Evolutionary conservation across 2,888 invertebrate species (phyloP).

Genomic region (Tetragonisca angustula): DNA sequence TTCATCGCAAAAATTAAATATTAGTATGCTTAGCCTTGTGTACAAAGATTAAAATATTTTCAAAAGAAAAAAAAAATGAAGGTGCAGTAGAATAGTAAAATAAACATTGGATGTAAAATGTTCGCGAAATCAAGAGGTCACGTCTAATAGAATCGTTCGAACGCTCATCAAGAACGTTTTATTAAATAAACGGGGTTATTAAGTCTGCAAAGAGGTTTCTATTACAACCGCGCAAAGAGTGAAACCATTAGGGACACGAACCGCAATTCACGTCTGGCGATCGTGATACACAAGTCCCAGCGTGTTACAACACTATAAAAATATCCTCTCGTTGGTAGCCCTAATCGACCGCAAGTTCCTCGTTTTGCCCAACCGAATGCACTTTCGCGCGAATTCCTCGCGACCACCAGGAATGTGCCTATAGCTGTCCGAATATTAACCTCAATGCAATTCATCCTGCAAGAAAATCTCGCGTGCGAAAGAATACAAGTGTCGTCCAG

Average conservation of each 20-base stretch:
- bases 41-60: too few species aligned
- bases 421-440: neutral
- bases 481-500: too few species aligned
- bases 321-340: neutral
- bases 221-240: neutral
- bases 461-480: neutral
- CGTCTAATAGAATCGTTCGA: neutral
- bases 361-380: neutral
- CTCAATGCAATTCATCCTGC: slow-evolving; percentile 1
- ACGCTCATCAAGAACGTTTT: neutral
- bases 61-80: too few species aligned
- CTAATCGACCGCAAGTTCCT: slow-evolving; percentile 20
- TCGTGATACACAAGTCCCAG: slow-evolving; percentile 13
- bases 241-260: slow-evolving; percentile 14
- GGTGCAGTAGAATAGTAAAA: neutral
- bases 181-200: neutral
- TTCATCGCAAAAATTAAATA: too few species aligned
- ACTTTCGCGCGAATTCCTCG: neutral
- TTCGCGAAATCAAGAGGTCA: neutral
- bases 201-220: neutral
- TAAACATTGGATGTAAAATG: neutral
- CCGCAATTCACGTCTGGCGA: slow-evolving; percentile 9
- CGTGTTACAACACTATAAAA: neutral
- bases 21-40: too few species aligned
- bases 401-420: neutral